Evolutionary conservation across 2,113 vertebrate species (phyloP).

Genomic region (Cyprinodon brontotheroides): DNA sequence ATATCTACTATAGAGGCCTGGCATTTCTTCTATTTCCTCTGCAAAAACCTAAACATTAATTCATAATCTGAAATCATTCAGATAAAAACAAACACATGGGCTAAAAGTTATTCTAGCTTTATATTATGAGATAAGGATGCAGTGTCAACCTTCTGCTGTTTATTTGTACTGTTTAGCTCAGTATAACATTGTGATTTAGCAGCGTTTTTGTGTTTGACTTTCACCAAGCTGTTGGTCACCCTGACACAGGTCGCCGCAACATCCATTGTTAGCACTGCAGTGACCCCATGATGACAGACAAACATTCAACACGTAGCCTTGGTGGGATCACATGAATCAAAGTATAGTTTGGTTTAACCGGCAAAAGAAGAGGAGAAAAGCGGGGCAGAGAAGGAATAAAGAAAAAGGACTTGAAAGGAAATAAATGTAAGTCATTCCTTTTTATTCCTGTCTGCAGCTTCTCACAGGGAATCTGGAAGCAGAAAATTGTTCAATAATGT

Average conservation of each 20-base stretch:
- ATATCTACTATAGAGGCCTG: background rate
- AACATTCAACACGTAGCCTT: background rate
- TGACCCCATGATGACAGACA: conserved; percentile 17
- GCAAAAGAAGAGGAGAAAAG: conserved; percentile 18
- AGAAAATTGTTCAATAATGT: conserved; percentile 56
- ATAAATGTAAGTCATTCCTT: conserved; percentile 62
- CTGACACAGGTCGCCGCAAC: conserved; percentile 69
- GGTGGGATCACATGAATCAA: background rate
- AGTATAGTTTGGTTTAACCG: conserved; percentile 13
- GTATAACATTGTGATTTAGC: background rate
- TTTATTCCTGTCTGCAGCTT: conserved; percentile 16
- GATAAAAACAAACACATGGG: background rate
- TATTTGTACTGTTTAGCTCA: background rate
- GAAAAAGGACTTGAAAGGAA: conserved; percentile 37
- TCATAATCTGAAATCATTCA: background rate
- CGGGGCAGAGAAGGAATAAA: conserved; percentile 10
- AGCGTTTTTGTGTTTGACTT: background rate
- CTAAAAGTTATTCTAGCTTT: background rate
- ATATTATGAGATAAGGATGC: background rate
- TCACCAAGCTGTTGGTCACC: conserved; percentile 36
- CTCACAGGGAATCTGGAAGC: conserved; percentile 41
- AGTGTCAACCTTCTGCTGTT: background rate
- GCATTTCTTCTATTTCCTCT: background rate
- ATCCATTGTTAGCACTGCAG: conserved; percentile 51
- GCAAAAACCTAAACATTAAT: background rate